Evolutionary conservation across 2,113 vertebrate genomes (phyloP), one percentile per base, ranked within the genome.

Genomic region (Nothoprocta perdicaria): DNA sequence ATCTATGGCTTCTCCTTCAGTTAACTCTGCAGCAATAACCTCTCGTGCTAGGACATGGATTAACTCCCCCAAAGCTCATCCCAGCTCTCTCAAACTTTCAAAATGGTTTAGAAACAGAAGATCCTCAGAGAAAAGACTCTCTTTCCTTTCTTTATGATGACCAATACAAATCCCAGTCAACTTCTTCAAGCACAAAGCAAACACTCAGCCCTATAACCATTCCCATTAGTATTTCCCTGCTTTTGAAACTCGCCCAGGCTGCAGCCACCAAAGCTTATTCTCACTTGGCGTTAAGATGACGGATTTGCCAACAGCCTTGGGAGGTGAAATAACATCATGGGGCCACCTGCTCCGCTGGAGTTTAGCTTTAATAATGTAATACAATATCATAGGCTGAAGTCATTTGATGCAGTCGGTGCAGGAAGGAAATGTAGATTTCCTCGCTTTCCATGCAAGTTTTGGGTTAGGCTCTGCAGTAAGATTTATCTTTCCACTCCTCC

Each of bases 251-350:
- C 2, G 26, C 27, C 62, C 63, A 71, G n/a, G 72, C 65, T 69
- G 18, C 65, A 93, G 65, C 43, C 69, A 80, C 52, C 46, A 83
- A 52, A 80, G 90, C 82, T 89, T 80, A 80, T 81, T 94, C 78
- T 84, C 63, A 57, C 21, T 84, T 88, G 83, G 75, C 14, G 4
- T 89, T 79, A 90, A 87, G 61, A 87, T 31, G 68, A 90, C 75
- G 93, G 80, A 94, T 86, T 84, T 92, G 80, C 81, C 80, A 92
- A 80, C 60, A 94, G 92, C 74, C 74, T 57, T 84, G 77, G n/a
- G 86, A 94, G 78, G 53, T 79, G 71, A 94, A 96, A 86, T 76
- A 88, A 77, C 83, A 80, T 83, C 81, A 94, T 50, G 33, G 31
- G 77, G 68, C 83, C 92, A 92, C 83, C 71, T 90, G 71, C 78